Evolutionary conservation across 2,888 invertebrate species (phyloP).

Genomic region (Hirtodrosophila histrioides): DNA sequence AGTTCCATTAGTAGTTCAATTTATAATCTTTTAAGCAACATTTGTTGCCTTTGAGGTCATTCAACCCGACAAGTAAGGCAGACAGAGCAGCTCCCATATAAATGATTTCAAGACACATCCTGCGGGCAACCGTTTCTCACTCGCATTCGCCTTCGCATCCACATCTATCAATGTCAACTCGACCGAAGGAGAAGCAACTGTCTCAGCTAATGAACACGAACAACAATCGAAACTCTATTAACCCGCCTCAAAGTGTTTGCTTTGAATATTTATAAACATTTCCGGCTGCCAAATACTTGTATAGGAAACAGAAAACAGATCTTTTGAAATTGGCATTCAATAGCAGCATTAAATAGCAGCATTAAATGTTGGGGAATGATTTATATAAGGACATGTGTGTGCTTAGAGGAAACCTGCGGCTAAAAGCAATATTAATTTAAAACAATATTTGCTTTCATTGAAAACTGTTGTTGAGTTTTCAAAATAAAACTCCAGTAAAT

Average conservation of each 20-base stretch:
- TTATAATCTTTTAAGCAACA: conserved; percentile 37
- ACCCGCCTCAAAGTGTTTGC: conserved; percentile 27
- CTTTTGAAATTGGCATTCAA: too few relatives aligned
- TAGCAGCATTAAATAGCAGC: too few relatives aligned
- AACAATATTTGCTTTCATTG: too few relatives aligned
- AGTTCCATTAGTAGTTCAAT: conserved; percentile 21
- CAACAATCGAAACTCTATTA: conserved; percentile 27
- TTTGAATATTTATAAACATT: conserved; percentile 2
- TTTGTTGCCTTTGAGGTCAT: conserved; percentile 26
- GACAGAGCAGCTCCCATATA: conserved; percentile 5
- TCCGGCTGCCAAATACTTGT: conserved; percentile 7
- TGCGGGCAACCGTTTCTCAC: conserved; percentile 16
- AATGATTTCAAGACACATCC: conserved; percentile 25
- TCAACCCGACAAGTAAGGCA: conserved; percentile 7
- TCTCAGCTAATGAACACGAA: conserved; percentile 46
- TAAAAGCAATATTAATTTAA: too few relatives aligned
- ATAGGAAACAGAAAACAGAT: too few relatives aligned
- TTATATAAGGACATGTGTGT: too few relatives aligned
- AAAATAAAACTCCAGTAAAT: too few relatives aligned
- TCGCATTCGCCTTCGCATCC: conserved; percentile 8
- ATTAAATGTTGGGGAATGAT: too few relatives aligned
- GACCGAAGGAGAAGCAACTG: conserved; percentile 19
- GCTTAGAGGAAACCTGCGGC: too few relatives aligned
- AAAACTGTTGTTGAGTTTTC: too few relatives aligned
- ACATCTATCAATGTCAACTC: conserved; percentile 52